A percentile compares a stretch with the other conserved stretches of the same genome.
These are phyloP conservation scores for Eurypyga helias DNA, from an alignment of 2,113 vertebrate genomes.

Conservation along the genomic window DNA sequence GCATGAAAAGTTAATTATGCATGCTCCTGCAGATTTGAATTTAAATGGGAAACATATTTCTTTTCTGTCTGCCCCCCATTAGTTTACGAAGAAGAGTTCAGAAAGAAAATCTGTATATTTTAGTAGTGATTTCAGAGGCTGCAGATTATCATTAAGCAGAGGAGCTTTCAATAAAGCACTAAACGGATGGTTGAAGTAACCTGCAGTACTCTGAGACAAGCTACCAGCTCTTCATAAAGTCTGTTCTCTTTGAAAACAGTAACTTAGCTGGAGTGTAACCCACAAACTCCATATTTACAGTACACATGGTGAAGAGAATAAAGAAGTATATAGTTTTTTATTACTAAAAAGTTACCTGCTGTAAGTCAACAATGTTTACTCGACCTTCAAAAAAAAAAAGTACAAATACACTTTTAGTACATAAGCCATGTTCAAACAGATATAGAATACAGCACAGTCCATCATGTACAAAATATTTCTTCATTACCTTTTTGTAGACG, in stretches of 20 bases:
- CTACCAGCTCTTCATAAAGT: not conserved
- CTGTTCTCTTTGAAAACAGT: not conserved
- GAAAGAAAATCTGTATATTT: not conserved
- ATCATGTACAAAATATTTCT: not conserved
- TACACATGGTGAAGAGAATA: not conserved
- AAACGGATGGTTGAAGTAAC: not conserved
- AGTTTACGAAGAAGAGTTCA: not conserved
- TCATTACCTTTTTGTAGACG: not conserved
- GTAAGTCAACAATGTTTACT: slow-evolving; percentile 94
- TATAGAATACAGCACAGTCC: not conserved
- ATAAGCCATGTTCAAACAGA: not conserved
- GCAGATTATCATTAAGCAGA: not conserved
- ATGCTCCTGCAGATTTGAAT: not conserved
- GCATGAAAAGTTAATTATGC: slow-evolving; percentile 10
- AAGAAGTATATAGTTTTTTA: not conserved
- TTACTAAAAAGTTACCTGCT: slow-evolving; percentile 84
- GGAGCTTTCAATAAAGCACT: not conserved
- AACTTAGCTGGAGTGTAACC: not conserved
- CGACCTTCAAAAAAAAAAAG: slow-evolving; percentile 83
- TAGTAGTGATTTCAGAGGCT: not conserved
- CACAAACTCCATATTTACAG: not conserved
- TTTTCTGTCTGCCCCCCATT: not conserved
- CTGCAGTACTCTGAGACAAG: not conserved
- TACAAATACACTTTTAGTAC: slow-evolving; percentile 11
- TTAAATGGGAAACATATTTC: not conserved